Base-by-base conservation (phyloP, 2,113 vertebrate genomes). In the Mobula birostris region DNA sequence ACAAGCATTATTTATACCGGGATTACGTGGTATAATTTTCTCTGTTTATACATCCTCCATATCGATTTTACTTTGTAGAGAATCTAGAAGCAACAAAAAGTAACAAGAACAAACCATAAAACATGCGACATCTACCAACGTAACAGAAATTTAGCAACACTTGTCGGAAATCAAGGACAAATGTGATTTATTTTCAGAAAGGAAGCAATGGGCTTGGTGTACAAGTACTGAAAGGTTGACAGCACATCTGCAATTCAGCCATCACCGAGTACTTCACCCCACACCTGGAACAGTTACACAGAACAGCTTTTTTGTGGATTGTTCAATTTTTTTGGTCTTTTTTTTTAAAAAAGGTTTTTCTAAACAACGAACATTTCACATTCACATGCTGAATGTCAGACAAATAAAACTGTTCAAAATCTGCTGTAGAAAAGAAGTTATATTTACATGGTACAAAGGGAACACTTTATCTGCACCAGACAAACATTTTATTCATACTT, bases 101-200 rank as follows among this genome's bases (percentile, higher is more conserved):
- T 95, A 63, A 88, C 91, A 94, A 95, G 97, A 97, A 98, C 97
- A 97, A 97, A 97, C 97, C 98, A 96, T 97, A 96, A 96, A 95
- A 98, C 98, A 99, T 99, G 99, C 99, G 98, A 99, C 98, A 97
- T 97, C 97, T 97, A 98, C 66, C 36, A 70, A n/a, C 19, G 88
- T 19, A 72, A 36, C 19, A 36, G 7, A 40, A 12, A n/a, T 95
- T 94, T 95, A 94, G 94, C 95, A 94, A 94, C 80, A 94, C 95
- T 95, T 94, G 94, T 94, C 95, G 88, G 94, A 96, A 96, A 96
- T 97, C 96, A 94, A 95, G 58, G 7, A 95, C 95, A 95, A 95
- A 94, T 95, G 94, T 94, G 94, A 94, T 95, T 96, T 94, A 96
- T 97, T 97, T 95, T 95, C 95, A 95, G 95, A 96, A 95, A 96